A percentile compares a stretch with the other conserved stretches of the same genome.
These are phyloP conservation scores for Acipenser transmontanus DNA, from an alignment of 2,797 vertebrate genomes.

Conservation along the genomic window DNA sequence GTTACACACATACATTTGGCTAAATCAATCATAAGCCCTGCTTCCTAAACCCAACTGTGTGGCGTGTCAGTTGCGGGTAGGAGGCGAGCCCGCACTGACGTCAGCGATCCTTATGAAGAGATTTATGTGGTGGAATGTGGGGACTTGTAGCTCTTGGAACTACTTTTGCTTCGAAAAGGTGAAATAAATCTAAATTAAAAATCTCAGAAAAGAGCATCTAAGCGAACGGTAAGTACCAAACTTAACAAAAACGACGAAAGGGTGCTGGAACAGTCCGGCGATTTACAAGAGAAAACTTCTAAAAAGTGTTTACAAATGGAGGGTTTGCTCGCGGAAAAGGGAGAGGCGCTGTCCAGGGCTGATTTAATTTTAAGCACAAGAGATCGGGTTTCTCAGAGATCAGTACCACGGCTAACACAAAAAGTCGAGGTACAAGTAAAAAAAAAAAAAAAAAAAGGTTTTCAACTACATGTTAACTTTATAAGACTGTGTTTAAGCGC, in stretches of 20 bases:
- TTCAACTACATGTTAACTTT: no score
- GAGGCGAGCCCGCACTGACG: conserved; percentile 40
- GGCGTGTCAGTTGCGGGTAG: no score
- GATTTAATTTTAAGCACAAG: conserved; percentile 43
- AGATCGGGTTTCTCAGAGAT: conserved; percentile 45
- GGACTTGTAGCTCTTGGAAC: conserved; percentile 44
- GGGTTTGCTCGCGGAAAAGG: conserved; percentile 35
- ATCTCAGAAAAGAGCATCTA: conserved; percentile 9
- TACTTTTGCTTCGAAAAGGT: conserved; percentile 16
- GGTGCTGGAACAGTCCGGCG: not conserved
- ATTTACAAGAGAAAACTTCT: conserved; percentile 21
- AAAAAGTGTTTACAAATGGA: conserved; percentile 15
- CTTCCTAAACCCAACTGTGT: conserved; percentile 23
- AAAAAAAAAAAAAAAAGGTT: no score
- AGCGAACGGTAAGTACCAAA: conserved; percentile 8
- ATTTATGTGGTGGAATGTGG: conserved; percentile 64
- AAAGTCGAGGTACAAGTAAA: conserved; percentile 18
- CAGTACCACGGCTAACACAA: conserved; percentile 65
- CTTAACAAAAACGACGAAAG: not conserved
- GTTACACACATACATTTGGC: not conserved
- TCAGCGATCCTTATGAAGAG: conserved; percentile 32
- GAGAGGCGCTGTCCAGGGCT: conserved; percentile 82
- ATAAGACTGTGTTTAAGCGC: not conserved
- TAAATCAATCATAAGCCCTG: conserved; percentile 8
- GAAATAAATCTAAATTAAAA: conserved; percentile 22